These are phyloP conservation scores for Gobius niger DNA, from an alignment of 2,113 vertebrate species.

Conservation along the genomic window DNA sequence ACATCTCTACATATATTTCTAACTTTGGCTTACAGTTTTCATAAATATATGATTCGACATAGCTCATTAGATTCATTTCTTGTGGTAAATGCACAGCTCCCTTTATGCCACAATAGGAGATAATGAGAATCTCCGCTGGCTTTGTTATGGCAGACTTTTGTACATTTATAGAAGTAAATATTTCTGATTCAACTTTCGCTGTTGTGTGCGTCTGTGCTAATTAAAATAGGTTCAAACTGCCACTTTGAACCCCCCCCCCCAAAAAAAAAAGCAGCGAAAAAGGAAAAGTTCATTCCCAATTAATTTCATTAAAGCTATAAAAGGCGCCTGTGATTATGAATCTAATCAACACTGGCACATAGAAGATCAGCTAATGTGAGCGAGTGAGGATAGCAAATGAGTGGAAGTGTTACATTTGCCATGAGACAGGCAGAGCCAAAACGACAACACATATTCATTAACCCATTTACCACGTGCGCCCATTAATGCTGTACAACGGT, in stretches of 20 bases:
- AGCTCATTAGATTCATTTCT: not conserved
- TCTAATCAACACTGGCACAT: slow-evolving; percentile 21
- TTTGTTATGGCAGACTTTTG: not conserved
- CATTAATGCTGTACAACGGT: slow-evolving; percentile 38
- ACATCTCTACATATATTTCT: not conserved
- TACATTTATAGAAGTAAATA: not conserved
- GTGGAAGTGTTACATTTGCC: slow-evolving; percentile 33
- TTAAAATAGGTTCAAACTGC: not conserved
- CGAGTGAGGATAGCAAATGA: slow-evolving; percentile 15
- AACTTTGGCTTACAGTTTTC: not conserved
- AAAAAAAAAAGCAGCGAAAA: not conserved
- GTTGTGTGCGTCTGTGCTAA: slow-evolving; percentile 1
- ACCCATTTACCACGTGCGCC: slow-evolving; percentile 49
- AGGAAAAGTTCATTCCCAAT: not conserved
- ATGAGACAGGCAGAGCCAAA: slow-evolving; percentile 23
- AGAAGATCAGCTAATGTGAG: slow-evolving; percentile 19
- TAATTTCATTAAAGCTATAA: not conserved
- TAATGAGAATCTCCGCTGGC: not conserved
- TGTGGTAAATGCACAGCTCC: not conserved
- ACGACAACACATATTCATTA: slow-evolving; percentile 49
- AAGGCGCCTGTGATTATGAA: not conserved
- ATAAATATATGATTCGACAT: not conserved
- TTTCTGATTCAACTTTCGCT: not conserved
- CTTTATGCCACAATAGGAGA: not conserved
- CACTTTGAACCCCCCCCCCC: not conserved